These are phyloP conservation scores for Lymantria monacha DNA, from an alignment of 2,888 invertebrate species.

Conservation along the genomic window DNA sequence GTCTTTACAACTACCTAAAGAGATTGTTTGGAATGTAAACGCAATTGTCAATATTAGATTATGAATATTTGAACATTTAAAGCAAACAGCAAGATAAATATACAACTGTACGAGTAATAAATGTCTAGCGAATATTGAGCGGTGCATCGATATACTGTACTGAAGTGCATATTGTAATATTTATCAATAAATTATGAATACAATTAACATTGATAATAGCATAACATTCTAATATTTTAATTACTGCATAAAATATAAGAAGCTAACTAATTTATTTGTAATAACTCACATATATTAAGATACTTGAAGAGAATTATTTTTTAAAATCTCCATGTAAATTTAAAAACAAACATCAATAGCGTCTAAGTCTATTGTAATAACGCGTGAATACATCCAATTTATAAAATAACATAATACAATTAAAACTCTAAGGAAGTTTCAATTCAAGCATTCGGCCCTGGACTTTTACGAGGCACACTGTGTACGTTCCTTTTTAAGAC, in stretches of 20 bases:
- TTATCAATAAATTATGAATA: background rate
- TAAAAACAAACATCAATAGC: too few species aligned
- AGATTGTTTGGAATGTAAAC: background rate
- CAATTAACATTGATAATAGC: too few species aligned
- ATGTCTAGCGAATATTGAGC: background rate
- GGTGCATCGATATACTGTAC: background rate
- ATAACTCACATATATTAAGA: too few species aligned
- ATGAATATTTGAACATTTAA: background rate
- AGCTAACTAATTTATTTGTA: too few species aligned
- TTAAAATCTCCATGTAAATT: too few species aligned
- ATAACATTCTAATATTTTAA: too few species aligned
- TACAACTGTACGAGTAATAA: background rate
- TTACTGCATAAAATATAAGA: too few species aligned
- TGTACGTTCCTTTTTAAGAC: too few species aligned
- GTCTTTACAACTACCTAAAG: background rate
- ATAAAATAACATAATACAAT: background rate
- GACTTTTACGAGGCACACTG: conserved; percentile 20
- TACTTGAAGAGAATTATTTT: too few species aligned
- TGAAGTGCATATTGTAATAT: background rate
- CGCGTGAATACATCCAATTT: too few species aligned
- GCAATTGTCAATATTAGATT: background rate
- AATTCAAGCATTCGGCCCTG: conserved; percentile 31
- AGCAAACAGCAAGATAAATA: background rate
- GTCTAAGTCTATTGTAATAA: too few species aligned
- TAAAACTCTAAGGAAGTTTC: conserved; percentile 23